phyloP scores from a whole-genome alignment of 1,140 invertebrate species.

The Cylas formicarius region DNA sequence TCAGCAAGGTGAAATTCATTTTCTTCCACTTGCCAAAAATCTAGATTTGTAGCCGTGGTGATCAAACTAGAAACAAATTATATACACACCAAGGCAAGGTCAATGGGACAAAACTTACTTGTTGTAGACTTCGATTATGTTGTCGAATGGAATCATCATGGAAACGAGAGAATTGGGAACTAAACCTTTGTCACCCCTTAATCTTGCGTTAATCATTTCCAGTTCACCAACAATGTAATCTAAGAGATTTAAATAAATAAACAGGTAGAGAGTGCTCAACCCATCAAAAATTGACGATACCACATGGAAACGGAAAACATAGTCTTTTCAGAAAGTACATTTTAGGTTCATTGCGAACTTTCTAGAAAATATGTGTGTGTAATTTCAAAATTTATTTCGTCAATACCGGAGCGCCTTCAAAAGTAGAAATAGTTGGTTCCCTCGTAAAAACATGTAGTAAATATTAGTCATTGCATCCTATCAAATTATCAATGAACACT shows the following conservation, averaged over 20 bases:
- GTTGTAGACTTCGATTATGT: slow-evolving; percentile 65
- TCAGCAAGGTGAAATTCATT: slow-evolving; percentile 70
- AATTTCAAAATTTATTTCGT: too few relatives aligned
- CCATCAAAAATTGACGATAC: too few relatives aligned
- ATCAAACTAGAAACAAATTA: slow-evolving; percentile 41
- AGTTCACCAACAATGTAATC: slow-evolving; percentile 67
- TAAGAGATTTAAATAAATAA: slow-evolving; percentile 38
- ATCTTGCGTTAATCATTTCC: slow-evolving; percentile 64
- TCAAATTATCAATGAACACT: too few relatives aligned
- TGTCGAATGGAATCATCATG: slow-evolving; percentile 62
- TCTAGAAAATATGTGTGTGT: too few relatives aligned
- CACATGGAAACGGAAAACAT: too few relatives aligned
- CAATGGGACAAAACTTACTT: slow-evolving; percentile 46
- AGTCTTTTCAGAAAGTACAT: too few relatives aligned
- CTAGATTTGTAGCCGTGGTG: slow-evolving; percentile 64
- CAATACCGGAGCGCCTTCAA: too few relatives aligned
- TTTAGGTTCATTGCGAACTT: too few relatives aligned
- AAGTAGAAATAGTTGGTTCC: too few relatives aligned
- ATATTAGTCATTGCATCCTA: too few relatives aligned
- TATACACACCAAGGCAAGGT: slow-evolving; percentile 17
- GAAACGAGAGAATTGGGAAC: slow-evolving; percentile 62
- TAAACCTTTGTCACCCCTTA: slow-evolving; percentile 57
- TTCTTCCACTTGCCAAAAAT: slow-evolving; percentile 67
- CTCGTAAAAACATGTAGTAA: too few relatives aligned
- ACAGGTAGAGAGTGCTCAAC: too few relatives aligned